phyloP scores from a whole-genome alignment of 2,888 invertebrate genomes.

The Euplagia quadripunctaria region DNA sequence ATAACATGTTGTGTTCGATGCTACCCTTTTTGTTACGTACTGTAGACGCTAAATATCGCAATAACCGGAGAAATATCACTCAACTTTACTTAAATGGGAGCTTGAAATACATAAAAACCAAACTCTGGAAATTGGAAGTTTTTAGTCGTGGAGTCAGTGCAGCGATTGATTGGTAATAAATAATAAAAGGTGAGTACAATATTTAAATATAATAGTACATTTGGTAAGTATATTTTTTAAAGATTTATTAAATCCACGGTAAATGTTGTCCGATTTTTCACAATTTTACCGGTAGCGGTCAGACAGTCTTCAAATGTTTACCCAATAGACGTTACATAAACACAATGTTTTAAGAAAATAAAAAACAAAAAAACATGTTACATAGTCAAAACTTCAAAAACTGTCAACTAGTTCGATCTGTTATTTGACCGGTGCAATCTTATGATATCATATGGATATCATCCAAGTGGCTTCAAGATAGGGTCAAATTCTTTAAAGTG shows the following conservation, averaged over 20 bases:
- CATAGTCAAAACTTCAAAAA: too few relatives aligned
- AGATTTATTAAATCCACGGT: too few relatives aligned
- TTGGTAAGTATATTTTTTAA: background rate
- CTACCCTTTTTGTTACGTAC: constrained; percentile 58
- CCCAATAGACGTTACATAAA: background rate
- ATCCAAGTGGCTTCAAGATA: background rate
- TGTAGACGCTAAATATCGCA: constrained; percentile 29
- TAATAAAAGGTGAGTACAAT: background rate
- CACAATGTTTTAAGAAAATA: background rate
- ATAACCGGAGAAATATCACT: constrained; percentile 25
- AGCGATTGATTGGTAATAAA: background rate
- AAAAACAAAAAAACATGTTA: too few relatives aligned
- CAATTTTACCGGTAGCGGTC: too few relatives aligned
- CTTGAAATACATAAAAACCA: constrained; percentile 15
- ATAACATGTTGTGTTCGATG: constrained; percentile 71
- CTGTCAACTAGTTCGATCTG: background rate
- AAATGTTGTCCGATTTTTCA: background rate
- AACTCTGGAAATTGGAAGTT: background rate
- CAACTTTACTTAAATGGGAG: constrained; percentile 19
- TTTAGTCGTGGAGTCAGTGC: background rate
- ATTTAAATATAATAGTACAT: background rate
- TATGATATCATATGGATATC: background rate
- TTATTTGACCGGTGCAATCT: background rate
- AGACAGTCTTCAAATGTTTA: too few relatives aligned
- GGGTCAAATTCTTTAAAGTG: background rate